Base-by-base conservation (phyloP, 35 echinoderm and acorn worm species). In the Patiria miniata region DNA sequence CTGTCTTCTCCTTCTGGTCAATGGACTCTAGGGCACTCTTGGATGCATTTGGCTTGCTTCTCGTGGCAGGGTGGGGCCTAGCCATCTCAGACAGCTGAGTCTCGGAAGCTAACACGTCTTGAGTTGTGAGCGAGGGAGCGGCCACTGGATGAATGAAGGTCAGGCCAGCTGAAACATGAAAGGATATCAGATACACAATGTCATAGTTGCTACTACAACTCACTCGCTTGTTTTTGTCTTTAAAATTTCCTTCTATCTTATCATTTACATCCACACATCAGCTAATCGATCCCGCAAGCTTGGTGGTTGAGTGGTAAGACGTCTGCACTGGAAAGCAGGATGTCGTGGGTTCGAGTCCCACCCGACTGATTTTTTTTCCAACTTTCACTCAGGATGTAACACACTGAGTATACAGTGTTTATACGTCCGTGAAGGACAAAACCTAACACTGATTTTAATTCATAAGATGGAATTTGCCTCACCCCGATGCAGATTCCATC, bases 91-190 rank as follows among this genome's bases (percentile, higher is more conserved):
- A 37, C 40, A 80, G 17, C 69, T 93, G 59, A 2, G 91, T 97
- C 32, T 97, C 87, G 36, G 95, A 58, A 10, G 57, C 95, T 14
- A 97, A 84, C 34, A 97, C 87, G 36, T 85, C 36, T 32, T 93
- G 91, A 34, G 83, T 90, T 39, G 81, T 7, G 2, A 84, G 32
- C 21, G 90, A 61, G 37, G 80, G 78, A 38, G 90, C 80, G 0
- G 90, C 84, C 39, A 81, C 58, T 68, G 85, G 77, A 36, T 82
- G 59, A 28, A 92, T 26, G 23, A 92, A 58, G 36, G 86, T 82
- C 21, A 92, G 40, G 7, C 90, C 90, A 29, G 90, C 90, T 92
- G 47, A 3, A 54, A 76, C 34, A 50, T 59, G 14, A 30, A 81
- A 29, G 38, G 26, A 73, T 14, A 34, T 12, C 16, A 9, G 55